These are phyloP conservation scores for Thumatha senex DNA, from an alignment of 2,888 invertebrate genomes.

Conservation along the genomic window DNA sequence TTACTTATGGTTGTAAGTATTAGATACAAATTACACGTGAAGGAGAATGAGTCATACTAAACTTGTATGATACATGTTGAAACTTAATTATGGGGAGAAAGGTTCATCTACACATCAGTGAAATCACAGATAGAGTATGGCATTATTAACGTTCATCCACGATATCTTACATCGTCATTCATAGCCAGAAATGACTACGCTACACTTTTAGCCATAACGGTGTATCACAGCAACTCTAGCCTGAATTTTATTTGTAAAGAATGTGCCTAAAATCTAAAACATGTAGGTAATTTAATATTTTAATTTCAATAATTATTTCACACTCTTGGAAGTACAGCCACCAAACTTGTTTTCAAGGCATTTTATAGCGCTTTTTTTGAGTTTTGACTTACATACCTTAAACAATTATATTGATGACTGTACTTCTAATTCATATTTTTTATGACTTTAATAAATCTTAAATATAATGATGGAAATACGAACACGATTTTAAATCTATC, in stretches of 20 bases:
- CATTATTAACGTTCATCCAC: slow-evolving; percentile 44
- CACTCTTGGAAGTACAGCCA: slow-evolving; percentile 51
- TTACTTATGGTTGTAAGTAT: slow-evolving; percentile 35
- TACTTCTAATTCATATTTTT: slow-evolving; percentile 27
- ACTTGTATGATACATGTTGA: slow-evolving; percentile 17
- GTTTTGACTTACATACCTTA: too few species aligned
- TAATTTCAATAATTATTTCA: slow-evolving; percentile 60
- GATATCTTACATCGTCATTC: slow-evolving; percentile 45
- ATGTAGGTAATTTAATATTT: slow-evolving; percentile 58
- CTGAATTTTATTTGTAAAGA: slow-evolving; percentile 77
- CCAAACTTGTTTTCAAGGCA: slow-evolving; percentile 16
- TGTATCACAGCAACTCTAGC: slow-evolving; percentile 83
- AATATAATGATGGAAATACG: slow-evolving; percentile 65
- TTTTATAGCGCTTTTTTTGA: slow-evolving; percentile 13
- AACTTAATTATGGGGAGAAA: slow-evolving; percentile 31
- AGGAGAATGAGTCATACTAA: slow-evolving; percentile 41
- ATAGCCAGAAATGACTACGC: slow-evolving; percentile 69
- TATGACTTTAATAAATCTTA: slow-evolving; percentile 55
- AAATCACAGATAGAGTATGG: slow-evolving; percentile 72
- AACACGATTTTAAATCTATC: slow-evolving; percentile 67
- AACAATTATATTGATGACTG: slow-evolving; percentile 33
- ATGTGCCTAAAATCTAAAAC: slow-evolving; percentile 76
- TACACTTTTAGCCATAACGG: slow-evolving; percentile 76
- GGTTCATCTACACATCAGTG: slow-evolving; percentile 63
- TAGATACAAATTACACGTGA: slow-evolving; percentile 38